Base-by-base conservation (phyloP, 2,888 invertebrate species). In the Tetragonula carbonaria region DNA sequence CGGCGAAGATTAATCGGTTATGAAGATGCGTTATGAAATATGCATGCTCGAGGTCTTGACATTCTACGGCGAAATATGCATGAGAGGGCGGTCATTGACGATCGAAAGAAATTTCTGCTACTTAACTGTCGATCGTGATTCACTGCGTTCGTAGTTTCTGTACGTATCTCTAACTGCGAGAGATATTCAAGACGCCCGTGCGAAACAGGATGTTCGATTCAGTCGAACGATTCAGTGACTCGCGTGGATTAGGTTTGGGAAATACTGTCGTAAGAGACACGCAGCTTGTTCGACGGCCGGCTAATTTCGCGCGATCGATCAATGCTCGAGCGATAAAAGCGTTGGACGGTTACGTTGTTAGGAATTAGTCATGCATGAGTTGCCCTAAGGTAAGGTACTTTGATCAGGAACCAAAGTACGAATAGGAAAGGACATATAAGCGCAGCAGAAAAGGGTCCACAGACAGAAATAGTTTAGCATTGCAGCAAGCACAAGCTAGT, bases 21-120 rank as follows among this genome's bases (percentile, higher is more conserved):
- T 73, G 80, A 63, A 84, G 80, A 80, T 78, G 75, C 74, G 75
- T 72, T 72, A 74, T 84, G 84, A 86, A 86, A 84, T 86, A 84
- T 86, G 85, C 76, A 86, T 85, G 62, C n/a, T n/a, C 1, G 1
- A 21, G 55, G 66, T 38, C 75, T 77, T 63, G 67, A 80, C 76
- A 55, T 51, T 77, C 63, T 51, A 6, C 65, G 11, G 50, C 23
- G 71, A 53, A 28, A 74, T 77, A 57, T 71, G 50, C 80, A 71
- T 80, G 59, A 79, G 53, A 67, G 57, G 51, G 73, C 38, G 38
- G 45, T 45, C 67, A 14, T 6, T n/a, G 55, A 45, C 50, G 72
- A 33, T 38, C 71, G 55, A 38, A 68, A n/a, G 57, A 70, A 74
- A 74, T 77, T 70, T 74, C 23, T 23, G 51, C 53, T 53, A 71